Conservation (phyloP, 2,888 invertebrate genomes). For the Lutraria lutraria region DNA sequence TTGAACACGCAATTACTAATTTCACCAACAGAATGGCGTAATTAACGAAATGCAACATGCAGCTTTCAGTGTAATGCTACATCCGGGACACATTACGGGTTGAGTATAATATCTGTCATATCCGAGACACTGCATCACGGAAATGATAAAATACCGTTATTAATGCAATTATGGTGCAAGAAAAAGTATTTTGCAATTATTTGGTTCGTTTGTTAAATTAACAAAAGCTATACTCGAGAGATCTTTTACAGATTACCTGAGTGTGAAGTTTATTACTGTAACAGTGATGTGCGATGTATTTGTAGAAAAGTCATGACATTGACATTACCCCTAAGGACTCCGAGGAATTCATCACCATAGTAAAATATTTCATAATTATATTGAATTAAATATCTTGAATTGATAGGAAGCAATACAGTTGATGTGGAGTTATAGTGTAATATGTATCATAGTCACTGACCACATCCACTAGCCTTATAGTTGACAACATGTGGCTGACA, state of each 20-base stretch:
- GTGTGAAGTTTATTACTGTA: neutral
- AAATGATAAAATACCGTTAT: neutral
- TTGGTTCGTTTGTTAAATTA: neutral
- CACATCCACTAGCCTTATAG: too few species aligned
- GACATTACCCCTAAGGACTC: neutral
- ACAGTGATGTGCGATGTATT: neutral
- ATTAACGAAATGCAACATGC: slow-evolving; percentile 18
- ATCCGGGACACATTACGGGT: neutral
- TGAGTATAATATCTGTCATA: neutral
- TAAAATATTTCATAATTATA: too few species aligned
- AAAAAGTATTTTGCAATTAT: slow-evolving; percentile 1
- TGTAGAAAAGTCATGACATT: slow-evolving; percentile 11
- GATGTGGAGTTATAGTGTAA: too few species aligned
- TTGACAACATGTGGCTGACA: too few species aligned
- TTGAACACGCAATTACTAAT: slow-evolving; percentile 21
- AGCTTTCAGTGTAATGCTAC: slow-evolving; percentile 4
- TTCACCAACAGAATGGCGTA: slow-evolving; percentile 1
- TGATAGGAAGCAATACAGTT: too few species aligned
- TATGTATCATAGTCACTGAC: too few species aligned
- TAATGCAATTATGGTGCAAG: slow-evolving; percentile 2
- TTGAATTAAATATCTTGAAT: too few species aligned
- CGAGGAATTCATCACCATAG: too few species aligned
- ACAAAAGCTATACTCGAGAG: neutral
- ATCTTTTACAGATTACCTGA: neutral
- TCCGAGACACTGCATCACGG: neutral